These are phyloP conservation scores for Sebastes steindachneri DNA, from an alignment of 2,797 vertebrate species.

Conservation along the genomic window DNA sequence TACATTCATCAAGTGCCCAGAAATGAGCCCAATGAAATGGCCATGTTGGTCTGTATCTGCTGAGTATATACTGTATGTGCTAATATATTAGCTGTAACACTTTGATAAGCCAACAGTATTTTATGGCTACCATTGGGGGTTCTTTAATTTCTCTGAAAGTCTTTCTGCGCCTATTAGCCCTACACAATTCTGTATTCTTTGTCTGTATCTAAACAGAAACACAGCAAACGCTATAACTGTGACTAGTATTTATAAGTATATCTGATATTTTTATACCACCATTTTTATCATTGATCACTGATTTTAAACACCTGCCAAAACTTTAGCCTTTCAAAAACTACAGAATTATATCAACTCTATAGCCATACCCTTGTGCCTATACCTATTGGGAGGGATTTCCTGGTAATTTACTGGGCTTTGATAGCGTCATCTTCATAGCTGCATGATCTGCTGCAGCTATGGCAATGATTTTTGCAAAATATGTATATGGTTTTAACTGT, in stretches of 20 bases:
- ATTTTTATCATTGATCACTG: not conserved
- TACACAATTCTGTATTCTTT: not conserved
- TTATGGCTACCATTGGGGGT: not conserved
- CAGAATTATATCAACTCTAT: not conserved
- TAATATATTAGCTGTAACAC: not conserved
- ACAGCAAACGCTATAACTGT: not conserved
- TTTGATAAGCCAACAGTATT: not conserved
- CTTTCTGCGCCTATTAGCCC: not conserved
- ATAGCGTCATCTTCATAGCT: not conserved
- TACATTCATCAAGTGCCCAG: not conserved
- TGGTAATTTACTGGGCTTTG: not conserved
- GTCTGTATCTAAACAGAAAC: not conserved
- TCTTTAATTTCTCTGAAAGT: not conserved
- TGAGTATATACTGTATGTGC: not conserved
- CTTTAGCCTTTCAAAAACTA: not conserved
- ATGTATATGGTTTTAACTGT: not conserved
- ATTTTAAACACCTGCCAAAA: not conserved
- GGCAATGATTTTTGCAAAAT: not conserved
- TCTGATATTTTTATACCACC: not conserved
- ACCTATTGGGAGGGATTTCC: not conserved
- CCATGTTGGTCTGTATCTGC: not conserved
- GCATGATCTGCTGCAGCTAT: not conserved
- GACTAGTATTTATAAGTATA: not conserved
- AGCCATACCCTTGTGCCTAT: not conserved
- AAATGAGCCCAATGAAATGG: not conserved